Conservation (phyloP, 2,888 invertebrate species). For the Mylabris sibirica region DNA sequence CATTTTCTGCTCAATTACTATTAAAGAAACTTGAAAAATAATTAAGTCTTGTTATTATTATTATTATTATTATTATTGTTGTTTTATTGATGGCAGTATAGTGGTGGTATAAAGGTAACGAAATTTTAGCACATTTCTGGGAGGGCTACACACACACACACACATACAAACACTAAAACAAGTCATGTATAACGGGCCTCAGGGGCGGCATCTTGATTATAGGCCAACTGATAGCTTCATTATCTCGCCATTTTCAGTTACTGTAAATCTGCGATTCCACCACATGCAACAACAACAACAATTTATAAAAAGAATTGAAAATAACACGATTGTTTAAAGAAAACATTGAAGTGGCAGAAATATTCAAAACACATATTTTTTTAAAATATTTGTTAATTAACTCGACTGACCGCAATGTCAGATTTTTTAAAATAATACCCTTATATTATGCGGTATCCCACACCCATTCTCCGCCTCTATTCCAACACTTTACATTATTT, state of each 20-base stretch:
- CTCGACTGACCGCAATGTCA: conserved; percentile 29
- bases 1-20: conserved; percentile 47
- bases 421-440: conserved; percentile 32
- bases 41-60: conserved; percentile 3
- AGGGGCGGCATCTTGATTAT: conserved; percentile 54
- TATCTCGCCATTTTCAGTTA: conserved; percentile 41
- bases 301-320: too few relatives aligned
- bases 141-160: background rate
- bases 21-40: conserved; percentile 31
- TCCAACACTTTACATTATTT: conserved; percentile 21
- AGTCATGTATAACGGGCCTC: conserved; percentile 29
- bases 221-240: conserved; percentile 57
- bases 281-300: background rate
- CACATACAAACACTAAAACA: background rate
- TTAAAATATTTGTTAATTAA: conserved; percentile 27
- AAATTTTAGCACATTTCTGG: conserved; percentile 8
- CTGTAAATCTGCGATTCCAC: conserved; percentile 18
- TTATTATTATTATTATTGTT: background rate
- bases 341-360: background rate
- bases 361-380: conserved; percentile 5
- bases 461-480: conserved; percentile 28
- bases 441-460: conserved; percentile 32
- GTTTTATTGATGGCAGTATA: background rate
- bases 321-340: background rate
- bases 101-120: background rate